A percentile compares a stretch with the other conserved stretches of the same genome.
Conservation (phyloP, 1,140 invertebrate species). For the Zaprionus ghesquierei region DNA sequence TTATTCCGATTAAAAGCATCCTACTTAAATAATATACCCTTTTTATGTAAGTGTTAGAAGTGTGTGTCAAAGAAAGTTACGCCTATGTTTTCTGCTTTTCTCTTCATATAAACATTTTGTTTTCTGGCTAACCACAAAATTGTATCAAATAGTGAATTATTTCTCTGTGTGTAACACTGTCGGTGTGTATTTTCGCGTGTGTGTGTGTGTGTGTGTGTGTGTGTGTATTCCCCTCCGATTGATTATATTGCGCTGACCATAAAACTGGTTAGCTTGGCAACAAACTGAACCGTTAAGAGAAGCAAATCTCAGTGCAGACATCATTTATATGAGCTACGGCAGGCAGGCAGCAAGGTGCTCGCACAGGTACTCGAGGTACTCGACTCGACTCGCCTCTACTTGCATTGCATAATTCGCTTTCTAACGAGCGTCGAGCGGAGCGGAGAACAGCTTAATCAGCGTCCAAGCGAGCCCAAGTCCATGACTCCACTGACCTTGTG, state of each 20-base stretch:
- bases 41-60: too few species aligned
- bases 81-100: neutral
- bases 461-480: slow-evolving; percentile 27
- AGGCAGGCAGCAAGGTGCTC: neutral
- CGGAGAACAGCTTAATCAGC: slow-evolving; percentile 52
- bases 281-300: slow-evolving; percentile 26
- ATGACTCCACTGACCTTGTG: slow-evolving; percentile 70
- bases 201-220: too few species aligned
- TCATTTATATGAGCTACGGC: neutral
- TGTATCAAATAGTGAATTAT: neutral
- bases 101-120: neutral
- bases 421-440: neutral
- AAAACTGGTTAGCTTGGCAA: slow-evolving; percentile 15
- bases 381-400: neutral
- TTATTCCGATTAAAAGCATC: too few species aligned
- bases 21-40: too few species aligned
- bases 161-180: neutral
- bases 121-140: neutral
- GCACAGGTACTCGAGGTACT: neutral
- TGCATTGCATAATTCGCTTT: slow-evolving; percentile 39
- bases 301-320: slow-evolving; percentile 27
- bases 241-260: neutral
- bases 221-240: neutral
- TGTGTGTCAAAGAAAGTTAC: too few species aligned
- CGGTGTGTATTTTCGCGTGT: neutral